These are phyloP conservation scores for Pimpla rufipes DNA, from an alignment of 2,888 invertebrate species.

Conservation along the genomic window DNA sequence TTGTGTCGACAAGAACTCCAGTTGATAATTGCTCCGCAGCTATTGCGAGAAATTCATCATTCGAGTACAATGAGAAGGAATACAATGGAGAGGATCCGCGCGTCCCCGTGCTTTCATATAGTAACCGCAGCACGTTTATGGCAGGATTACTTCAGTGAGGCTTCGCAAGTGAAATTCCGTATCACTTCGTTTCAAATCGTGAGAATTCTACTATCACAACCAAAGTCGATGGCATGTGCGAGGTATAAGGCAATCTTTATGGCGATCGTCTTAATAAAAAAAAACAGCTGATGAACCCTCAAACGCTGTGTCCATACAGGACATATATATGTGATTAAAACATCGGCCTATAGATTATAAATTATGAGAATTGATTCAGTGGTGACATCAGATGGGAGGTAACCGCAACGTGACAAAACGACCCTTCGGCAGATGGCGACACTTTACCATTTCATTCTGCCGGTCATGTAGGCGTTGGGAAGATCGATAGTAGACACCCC, in stretches of 20 bases:
- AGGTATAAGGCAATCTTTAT: background rate
- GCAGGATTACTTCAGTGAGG: conserved; percentile 2
- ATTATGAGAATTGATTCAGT: background rate
- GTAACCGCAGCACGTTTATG: background rate
- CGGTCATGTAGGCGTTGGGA: background rate
- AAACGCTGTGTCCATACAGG: too few species aligned
- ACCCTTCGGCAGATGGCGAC: background rate
- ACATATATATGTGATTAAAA: background rate
- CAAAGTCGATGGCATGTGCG: background rate
- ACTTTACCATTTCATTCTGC: background rate
- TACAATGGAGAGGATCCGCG: conserved; percentile 18
- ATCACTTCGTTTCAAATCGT: background rate
- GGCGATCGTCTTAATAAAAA: background rate
- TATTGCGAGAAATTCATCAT: conserved; percentile 34
- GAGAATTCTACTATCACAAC: background rate
- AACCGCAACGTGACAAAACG: background rate
- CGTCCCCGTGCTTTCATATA: conserved; percentile 1
- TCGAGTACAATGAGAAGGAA: conserved; percentile 14
- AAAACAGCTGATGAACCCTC: background rate
- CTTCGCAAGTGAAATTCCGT: background rate
- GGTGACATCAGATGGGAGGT: conserved; percentile 3
- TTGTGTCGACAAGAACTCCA: background rate
- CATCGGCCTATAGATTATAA: background rate
- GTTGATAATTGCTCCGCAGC: conserved; percentile 16
- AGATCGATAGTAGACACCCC: background rate